A percentile compares a stretch with the other conserved stretches of the same genome.
These are phyloP conservation scores for Sturnira hondurensis DNA, from an alignment of 2,113 vertebrate species.

Conservation along the genomic window DNA sequence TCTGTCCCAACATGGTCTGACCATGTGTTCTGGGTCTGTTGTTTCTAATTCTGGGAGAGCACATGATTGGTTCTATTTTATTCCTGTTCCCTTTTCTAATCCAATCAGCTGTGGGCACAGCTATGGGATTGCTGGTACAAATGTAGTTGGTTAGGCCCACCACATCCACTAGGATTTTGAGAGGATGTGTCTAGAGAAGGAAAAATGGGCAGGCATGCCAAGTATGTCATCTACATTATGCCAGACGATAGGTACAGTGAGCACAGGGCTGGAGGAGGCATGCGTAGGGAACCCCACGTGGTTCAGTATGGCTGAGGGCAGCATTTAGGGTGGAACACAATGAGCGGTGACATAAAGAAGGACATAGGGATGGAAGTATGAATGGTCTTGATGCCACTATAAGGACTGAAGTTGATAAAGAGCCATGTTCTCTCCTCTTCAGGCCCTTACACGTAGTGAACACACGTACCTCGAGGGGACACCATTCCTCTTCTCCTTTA, in stretches of 20 bases:
- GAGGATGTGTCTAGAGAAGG: neutral
- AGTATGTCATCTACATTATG: neutral
- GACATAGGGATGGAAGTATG: neutral
- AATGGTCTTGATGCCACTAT: neutral
- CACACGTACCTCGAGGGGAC: neutral
- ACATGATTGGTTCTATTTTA: neutral
- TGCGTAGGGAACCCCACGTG: neutral
- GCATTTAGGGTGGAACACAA: neutral
- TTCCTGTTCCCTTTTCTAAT: neutral
- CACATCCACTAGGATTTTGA: neutral
- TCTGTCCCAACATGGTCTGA: neutral
- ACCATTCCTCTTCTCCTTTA: neutral
- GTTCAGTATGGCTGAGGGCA: neutral
- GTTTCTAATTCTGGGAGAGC: neutral
- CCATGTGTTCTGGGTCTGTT: neutral
- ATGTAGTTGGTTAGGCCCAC: neutral
- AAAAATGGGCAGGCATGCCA: neutral
- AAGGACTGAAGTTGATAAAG: neutral
- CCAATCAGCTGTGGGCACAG: neutral
- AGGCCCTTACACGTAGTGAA: accelerated
- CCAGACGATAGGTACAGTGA: neutral
- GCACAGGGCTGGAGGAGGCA: neutral
- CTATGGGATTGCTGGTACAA: neutral
- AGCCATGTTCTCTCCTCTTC: neutral
- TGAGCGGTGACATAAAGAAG: neutral